Evolutionary conservation across 2,113 vertebrate genomes (phyloP), one percentile per base, ranked within the genome.

Genomic region (Gnathonemus longibarbis): DNA sequence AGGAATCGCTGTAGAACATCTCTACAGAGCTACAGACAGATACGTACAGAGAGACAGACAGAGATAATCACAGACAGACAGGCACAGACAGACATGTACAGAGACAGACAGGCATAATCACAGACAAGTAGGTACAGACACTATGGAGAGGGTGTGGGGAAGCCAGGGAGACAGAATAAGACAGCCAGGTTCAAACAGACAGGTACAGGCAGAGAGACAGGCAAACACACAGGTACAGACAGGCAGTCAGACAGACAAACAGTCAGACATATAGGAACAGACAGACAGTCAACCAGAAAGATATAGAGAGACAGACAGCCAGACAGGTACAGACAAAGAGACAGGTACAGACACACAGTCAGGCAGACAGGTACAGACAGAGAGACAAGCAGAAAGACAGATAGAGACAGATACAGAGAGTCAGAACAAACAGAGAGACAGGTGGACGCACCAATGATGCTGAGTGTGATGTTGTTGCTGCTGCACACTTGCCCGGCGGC

Each of bases 391-490:
- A 66, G 24, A 27, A 3, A 62, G n/a, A 27, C 24, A 62, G 24
- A 62, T 3, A 62, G 58, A 66, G 58, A n/a, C 58, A 66, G 56
- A 6, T n/a, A 62, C 24, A 66, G 62, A 13, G 4, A n/a, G 58
- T n/a, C 62, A 66, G n/a, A 62, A n/a, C 8, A 21, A 2, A 10
- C 2, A 62, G 58, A 50, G 27, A 7, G 80, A 62, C 39, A 87
- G 39, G 53, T 10, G 88, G n/a, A 48, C 24, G 85, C 96, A 99
- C 98, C 98, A 0, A 97, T 97, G 56, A 99, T 96, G 90, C 93
- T 97, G 90, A 99, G 95, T 0, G 97, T 98, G 94, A 98, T 97
- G 95, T 99, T 99, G 94, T 94, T 91, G 91, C 89, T 97, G 94
- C 98, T 99, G 96, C 98, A 99, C 53, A 97, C 91, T 0, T 95